These are phyloP conservation scores for Drepana falcataria DNA, from an alignment of 2,888 invertebrate genomes.

Conservation along the genomic window DNA sequence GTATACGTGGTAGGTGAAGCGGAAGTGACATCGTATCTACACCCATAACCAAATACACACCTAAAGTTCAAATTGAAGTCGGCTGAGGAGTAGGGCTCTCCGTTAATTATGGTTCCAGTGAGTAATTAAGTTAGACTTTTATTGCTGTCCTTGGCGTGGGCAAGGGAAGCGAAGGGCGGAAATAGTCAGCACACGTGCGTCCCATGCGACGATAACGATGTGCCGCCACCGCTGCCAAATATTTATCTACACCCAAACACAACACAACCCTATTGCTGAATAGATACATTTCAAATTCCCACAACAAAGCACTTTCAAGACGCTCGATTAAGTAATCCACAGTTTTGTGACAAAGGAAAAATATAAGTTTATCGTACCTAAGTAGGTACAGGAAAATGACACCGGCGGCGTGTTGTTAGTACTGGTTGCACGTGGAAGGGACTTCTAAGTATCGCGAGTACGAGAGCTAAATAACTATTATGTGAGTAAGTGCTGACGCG, in stretches of 20 bases:
- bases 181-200: constrained; percentile 62
- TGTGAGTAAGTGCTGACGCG: constrained; percentile 31
- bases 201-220: constrained; percentile 61
- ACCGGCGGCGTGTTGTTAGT: constrained; percentile 24
- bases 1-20: neutral
- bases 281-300: constrained; percentile 17
- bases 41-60: constrained; percentile 9
- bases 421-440: constrained; percentile 51
- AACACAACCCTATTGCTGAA: constrained; percentile 13
- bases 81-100: constrained; percentile 33
- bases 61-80: constrained; percentile 17
- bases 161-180: constrained; percentile 66
- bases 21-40: constrained; percentile 2
- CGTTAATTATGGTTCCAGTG: constrained; percentile 39
- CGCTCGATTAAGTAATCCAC: constrained; percentile 28
- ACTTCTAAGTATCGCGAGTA: constrained; percentile 46
- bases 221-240: constrained; percentile 26
- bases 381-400: constrained; percentile 50
- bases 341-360: constrained; percentile 37
- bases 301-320: constrained; percentile 9
- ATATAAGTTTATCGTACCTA: constrained; percentile 38
- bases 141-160: constrained; percentile 59
- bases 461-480: constrained; percentile 29
- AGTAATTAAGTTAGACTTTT: constrained; percentile 61
- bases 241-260: constrained; percentile 12